These are phyloP conservation scores for Microchrysa polita DNA, from an alignment of 2,888 invertebrate species.

Conservation along the genomic window DNA sequence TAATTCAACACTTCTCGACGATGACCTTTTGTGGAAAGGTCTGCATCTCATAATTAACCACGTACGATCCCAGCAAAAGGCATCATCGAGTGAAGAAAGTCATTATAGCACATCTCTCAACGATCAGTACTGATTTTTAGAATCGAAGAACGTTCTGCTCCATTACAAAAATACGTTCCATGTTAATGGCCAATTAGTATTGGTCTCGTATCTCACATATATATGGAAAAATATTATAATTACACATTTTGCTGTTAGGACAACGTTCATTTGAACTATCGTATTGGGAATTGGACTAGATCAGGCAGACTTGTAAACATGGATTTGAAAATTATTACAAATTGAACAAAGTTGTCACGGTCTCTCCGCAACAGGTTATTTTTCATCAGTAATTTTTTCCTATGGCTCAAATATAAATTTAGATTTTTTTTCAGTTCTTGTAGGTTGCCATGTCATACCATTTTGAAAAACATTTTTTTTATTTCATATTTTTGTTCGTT, in stretches of 20 bases:
- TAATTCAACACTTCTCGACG: background rate
- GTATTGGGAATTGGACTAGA: background rate
- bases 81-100: background rate
- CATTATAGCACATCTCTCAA: background rate
- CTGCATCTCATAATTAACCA: background rate
- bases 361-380: constrained; percentile 21
- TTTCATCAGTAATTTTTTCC: background rate
- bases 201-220: background rate
- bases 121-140: no score
- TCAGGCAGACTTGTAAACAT: background rate
- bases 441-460: constrained; percentile 8
- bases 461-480: constrained; percentile 9
- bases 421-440: background rate
- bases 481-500: constrained; percentile 2
- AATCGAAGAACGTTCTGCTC: constrained; percentile 4
- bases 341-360: constrained; percentile 10
- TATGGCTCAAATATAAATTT: background rate
- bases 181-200: constrained; percentile 20
- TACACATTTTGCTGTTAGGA: background rate
- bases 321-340: constrained; percentile 3
- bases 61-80: background rate
- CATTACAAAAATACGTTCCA: constrained; percentile 36
- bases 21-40: background rate
- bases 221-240: constrained; percentile 12
- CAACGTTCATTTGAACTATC: background rate